phyloP scores from a whole-genome alignment of 2,888 invertebrate species.

The Beris chalybata region DNA sequence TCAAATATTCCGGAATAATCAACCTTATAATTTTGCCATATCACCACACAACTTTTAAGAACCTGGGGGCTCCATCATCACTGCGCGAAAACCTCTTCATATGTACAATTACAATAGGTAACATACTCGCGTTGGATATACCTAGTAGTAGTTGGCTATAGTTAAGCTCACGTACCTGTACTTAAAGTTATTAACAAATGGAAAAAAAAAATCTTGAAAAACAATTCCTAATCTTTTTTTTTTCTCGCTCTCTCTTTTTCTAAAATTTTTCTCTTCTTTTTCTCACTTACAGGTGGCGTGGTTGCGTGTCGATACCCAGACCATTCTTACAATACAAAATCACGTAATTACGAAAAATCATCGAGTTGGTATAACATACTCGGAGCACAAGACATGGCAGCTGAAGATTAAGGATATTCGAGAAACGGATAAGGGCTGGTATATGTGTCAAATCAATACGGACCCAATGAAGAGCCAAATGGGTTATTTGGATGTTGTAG shows the following conservation, averaged over 20 bases:
- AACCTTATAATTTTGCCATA: too few species aligned
- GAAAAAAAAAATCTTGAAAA: too few species aligned
- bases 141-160: too few species aligned
- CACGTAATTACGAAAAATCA: slow-evolving; percentile 91
- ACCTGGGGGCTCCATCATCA: too few species aligned
- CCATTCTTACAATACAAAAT: slow-evolving; percentile 83
- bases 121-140: too few species aligned
- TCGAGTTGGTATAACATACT: slow-evolving; percentile 76
- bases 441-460: slow-evolving; percentile 58
- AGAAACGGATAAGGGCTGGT: slow-evolving; percentile 78
- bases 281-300: slow-evolving; percentile 52
- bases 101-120: too few species aligned
- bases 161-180: too few species aligned
- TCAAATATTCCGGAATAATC: too few species aligned
- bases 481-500: slow-evolving; percentile 84
- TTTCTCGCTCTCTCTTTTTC: slow-evolving; percentile 14
- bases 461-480: slow-evolving; percentile 67
- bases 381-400: slow-evolving; percentile 80
- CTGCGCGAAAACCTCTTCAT: too few species aligned
- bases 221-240: slow-evolving; percentile 31
- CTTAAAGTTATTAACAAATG: too few species aligned
- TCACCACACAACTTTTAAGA: too few species aligned
- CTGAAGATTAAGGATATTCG: slow-evolving; percentile 79
- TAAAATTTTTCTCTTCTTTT: slow-evolving; percentile 18
- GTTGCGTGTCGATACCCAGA: slow-evolving; percentile 73